Evolutionary conservation across 2,797 vertebrate species (phyloP), one percentile per base, ranked within the genome.

Genomic region (Poeciliopsis presidionis): DNA sequence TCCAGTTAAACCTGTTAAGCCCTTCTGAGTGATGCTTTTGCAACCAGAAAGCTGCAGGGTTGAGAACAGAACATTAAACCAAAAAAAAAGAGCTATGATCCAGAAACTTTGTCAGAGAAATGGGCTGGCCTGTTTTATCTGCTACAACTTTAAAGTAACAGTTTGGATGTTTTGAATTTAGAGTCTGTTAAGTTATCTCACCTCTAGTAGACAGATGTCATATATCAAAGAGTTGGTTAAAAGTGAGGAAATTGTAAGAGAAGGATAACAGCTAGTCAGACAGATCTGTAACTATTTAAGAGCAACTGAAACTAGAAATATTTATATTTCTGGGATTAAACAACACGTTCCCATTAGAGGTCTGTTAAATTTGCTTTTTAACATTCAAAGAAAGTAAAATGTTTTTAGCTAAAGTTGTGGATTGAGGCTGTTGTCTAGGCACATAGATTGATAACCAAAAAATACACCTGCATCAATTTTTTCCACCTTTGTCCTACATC

Each of bases 71-170:
- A 65, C 33, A 39, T 13, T 14, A n/a, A n/a, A 46, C 43, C 43
- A 45, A 75, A 36, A 75, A 75, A 75, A 49, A 22, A 55, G 33
- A 57, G 3, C 2, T 36, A 18, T 7, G 7, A 63, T 53, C 30
- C 43, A 36, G 43, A 65, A 12, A 39, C 18, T 25, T 25, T 36
- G 28, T 12, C 57, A 61, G 67, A 57, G 3, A 80, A 86, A 82
- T 85, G 76, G 94, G 95, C 94, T 88, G 95, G 95, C 92, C 94
- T 84, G 83, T 87, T 83, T 69, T 6, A 74, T 72, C 81, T 87
- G 87, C 91, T 49, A 80, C 72, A 74, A 87, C 87, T 84, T 70
- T 5, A 73, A 16, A 43, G 22, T 11, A 69, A 12, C 25, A n/a
- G 39, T 69, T n/a, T 13, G 22, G 39, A 7, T n/a, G 13, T 14